Conservation (phyloP, 92 coral and sea anemone species). For the Paragorgia papillata region DNA sequence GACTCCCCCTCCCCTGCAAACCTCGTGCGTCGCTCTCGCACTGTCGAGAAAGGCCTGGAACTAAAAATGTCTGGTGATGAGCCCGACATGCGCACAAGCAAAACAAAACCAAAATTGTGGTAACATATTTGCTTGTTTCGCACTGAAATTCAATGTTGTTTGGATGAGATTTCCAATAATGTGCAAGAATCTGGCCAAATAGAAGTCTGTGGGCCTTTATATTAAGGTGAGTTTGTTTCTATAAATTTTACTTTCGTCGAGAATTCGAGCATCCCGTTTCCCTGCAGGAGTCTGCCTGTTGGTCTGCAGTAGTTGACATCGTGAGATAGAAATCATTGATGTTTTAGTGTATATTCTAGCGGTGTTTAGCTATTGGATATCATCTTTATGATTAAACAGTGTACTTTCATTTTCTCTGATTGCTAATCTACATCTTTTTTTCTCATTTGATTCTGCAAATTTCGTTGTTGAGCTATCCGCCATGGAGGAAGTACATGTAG, state of each 20-base stretch:
- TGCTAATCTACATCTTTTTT: not conserved
- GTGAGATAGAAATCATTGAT: not conserved
- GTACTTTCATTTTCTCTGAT: not conserved
- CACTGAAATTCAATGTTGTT: slow-evolving; percentile 5
- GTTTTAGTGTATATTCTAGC: not conserved
- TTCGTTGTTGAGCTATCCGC: not conserved
- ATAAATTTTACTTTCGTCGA: not conserved
- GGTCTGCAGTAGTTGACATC: slow-evolving; percentile 1
- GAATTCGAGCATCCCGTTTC: not conserved
- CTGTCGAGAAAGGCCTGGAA: no score
- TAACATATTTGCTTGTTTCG: not conserved
- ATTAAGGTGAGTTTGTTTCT: slow-evolving; percentile 17
- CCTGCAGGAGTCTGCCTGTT: not conserved
- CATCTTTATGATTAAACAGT: not conserved
- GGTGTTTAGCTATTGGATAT: not conserved
- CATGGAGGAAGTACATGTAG: not conserved
- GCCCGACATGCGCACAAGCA: slow-evolving; percentile 30
- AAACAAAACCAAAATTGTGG: slow-evolving; percentile 29
- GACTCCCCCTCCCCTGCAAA: no score
- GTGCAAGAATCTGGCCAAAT: not conserved
- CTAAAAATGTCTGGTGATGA: no score
- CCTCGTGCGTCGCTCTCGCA: no score
- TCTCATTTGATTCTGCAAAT: not conserved
- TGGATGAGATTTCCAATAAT: not conserved
- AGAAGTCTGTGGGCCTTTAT: slow-evolving; percentile 31